phyloP scores from a whole-genome alignment of 1,140 invertebrate species.

The Paraescarpia echinospica region DNA sequence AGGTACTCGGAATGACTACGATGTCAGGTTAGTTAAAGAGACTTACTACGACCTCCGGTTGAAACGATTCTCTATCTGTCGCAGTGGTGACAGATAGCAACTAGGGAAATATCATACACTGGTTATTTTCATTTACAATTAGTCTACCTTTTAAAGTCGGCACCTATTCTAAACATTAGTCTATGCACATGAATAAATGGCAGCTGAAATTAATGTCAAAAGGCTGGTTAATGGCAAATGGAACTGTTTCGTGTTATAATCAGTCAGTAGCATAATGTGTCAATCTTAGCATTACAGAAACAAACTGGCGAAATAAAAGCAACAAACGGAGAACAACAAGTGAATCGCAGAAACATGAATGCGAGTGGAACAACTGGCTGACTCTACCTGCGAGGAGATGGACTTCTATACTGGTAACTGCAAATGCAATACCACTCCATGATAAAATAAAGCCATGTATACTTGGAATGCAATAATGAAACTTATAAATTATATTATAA shows the following conservation, averaged over 20 bases:
- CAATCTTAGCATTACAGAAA: neutral
- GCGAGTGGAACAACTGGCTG: neutral
- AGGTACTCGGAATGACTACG: neutral
- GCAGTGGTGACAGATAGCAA: neutral
- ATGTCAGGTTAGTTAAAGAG: neutral
- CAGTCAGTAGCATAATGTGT: neutral
- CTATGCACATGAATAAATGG: neutral
- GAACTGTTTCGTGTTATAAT: neutral
- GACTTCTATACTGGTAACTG: conserved; percentile 1
- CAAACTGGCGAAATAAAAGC: neutral
- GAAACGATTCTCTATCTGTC: neutral
- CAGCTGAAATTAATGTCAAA: neutral
- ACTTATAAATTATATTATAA: neutral
- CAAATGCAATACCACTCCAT: neutral
- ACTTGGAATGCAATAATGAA: neutral
- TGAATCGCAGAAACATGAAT: neutral
- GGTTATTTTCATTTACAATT: neutral
- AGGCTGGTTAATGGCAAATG: neutral
- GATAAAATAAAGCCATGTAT: neutral
- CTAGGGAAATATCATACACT: neutral
- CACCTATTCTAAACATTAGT: neutral
- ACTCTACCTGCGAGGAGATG: conserved; percentile 3
- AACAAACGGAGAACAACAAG: neutral
- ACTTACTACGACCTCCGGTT: neutral
- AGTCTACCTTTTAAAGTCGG: neutral